Evolutionary conservation across 2,113 vertebrate species (phyloP).

Genomic region (Mirza zaza): DNA sequence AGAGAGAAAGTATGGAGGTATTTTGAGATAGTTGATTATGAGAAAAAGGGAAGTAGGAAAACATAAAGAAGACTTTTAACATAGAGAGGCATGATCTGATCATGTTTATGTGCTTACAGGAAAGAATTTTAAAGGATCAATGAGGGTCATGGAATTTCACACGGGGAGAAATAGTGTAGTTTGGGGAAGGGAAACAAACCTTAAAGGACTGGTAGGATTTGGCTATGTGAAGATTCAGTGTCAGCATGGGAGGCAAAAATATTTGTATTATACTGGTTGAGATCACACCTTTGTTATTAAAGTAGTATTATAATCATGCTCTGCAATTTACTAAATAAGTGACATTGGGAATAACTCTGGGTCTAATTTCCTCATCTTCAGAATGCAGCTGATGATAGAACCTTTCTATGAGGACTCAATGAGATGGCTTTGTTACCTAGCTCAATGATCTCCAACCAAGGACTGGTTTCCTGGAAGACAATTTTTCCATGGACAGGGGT

Average conservation of each 20-base stretch:
- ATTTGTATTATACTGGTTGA: not conserved
- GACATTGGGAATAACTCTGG: not conserved
- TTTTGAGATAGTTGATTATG: not conserved
- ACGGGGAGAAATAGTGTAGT: not conserved
- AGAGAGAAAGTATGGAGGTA: not conserved
- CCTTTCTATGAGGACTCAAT: not conserved
- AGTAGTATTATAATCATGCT: not conserved
- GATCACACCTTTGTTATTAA: not conserved
- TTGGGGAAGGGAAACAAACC: not conserved
- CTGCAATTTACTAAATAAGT: not conserved
- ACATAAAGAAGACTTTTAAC: not conserved
- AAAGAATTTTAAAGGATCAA: not conserved
- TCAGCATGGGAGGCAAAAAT: not conserved
- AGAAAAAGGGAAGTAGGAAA: not conserved
- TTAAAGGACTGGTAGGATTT: not conserved
- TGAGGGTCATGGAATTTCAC: not conserved
- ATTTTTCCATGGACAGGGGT: too few species aligned
- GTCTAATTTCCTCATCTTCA: not conserved
- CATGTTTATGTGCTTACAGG: not conserved
- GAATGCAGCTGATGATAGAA: not conserved
- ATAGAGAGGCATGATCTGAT: not conserved
- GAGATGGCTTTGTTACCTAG: not conserved
- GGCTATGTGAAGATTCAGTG: not conserved
- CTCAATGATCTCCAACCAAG: too few species aligned
- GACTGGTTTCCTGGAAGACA: too few species aligned